phyloP scores from a whole-genome alignment of 2,888 invertebrate genomes.

The Epistrophe grossulariae region DNA sequence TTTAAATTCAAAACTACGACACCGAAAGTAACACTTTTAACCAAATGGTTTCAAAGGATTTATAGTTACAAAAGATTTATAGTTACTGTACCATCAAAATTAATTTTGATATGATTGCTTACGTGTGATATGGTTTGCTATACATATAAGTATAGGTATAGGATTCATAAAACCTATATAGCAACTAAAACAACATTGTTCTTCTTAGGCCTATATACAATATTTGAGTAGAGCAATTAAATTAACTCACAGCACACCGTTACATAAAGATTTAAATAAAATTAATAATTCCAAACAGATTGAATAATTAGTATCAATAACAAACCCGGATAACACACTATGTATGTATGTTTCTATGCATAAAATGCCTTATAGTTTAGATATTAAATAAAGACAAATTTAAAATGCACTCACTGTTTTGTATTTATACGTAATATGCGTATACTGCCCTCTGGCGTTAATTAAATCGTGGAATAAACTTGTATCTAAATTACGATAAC shows the following conservation, averaged over 20 bases:
- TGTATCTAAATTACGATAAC: constrained; percentile 28
- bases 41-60: too few relatives aligned
- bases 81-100: too few relatives aligned
- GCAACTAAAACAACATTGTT: neutral
- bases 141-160: too few relatives aligned
- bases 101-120: too few relatives aligned
- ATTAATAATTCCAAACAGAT: neutral
- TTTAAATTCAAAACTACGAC: too few relatives aligned
- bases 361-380: neutral
- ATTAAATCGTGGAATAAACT: neutral
- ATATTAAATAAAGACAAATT: neutral
- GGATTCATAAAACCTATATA: too few relatives aligned
- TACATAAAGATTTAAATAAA: neutral
- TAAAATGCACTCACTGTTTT: constrained; percentile 45
- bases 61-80: too few relatives aligned
- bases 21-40: too few relatives aligned
- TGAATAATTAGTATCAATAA: neutral
- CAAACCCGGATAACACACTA: neutral
- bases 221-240: neutral
- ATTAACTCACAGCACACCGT: neutral
- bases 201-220: neutral
- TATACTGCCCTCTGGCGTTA: constrained; percentile 16
- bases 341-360: neutral
- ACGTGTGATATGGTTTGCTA: too few relatives aligned
- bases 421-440: constrained; percentile 17